A percentile compares a stretch with the other conserved stretches of the same genome.
Conservation (phyloP, 2,888 invertebrate species). For the Aleiodes testaceus region DNA sequence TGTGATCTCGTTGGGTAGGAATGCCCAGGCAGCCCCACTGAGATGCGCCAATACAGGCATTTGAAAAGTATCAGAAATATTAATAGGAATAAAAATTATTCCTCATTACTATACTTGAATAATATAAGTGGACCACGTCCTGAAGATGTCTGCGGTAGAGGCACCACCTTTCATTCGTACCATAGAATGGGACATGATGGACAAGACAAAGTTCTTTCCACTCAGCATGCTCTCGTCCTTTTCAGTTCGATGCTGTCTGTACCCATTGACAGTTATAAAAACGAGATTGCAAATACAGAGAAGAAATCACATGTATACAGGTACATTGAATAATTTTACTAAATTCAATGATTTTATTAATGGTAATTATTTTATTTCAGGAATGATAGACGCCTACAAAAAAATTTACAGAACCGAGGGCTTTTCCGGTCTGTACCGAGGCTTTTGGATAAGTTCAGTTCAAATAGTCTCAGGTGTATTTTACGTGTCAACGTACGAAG, state of each 20-base stretch:
- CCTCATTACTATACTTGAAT: conserved; percentile 19
- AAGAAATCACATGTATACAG: conserved; percentile 86
- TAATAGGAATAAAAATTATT: conserved; percentile 33
- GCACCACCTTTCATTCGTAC: conserved; percentile 82
- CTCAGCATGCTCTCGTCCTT: conserved; percentile 92
- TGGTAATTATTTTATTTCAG: conserved; percentile 64
- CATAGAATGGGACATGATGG: conserved; percentile 99
- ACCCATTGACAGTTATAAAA: conserved; percentile 94
- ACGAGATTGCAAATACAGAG: conserved; percentile 93
- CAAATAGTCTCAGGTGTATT: conserved; percentile 90
- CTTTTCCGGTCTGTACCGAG: conserved; percentile 89
- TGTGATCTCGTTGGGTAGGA: conserved; percentile 55
- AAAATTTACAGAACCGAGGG: conserved; percentile 93
- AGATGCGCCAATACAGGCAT: conserved; percentile 66
- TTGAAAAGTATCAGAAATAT: conserved; percentile 46
- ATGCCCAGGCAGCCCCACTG: conserved; percentile 61
- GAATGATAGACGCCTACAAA: conserved; percentile 89
- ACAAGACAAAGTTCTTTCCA: conserved; percentile 94
- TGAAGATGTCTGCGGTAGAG: conserved; percentile 75
- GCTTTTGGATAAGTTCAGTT: conserved; percentile 95
- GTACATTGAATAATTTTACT: conserved; percentile 68
- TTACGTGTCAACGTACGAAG: conserved; percentile 96
- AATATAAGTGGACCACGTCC: conserved; percentile 40
- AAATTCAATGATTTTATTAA: neutral
- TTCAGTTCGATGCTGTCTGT: conserved; percentile 81